A percentile compares a stretch with the other conserved stretches of the same genome.
Conservation (phyloP, 2,113 vertebrate species). For the Caranx melampygus region DNA sequence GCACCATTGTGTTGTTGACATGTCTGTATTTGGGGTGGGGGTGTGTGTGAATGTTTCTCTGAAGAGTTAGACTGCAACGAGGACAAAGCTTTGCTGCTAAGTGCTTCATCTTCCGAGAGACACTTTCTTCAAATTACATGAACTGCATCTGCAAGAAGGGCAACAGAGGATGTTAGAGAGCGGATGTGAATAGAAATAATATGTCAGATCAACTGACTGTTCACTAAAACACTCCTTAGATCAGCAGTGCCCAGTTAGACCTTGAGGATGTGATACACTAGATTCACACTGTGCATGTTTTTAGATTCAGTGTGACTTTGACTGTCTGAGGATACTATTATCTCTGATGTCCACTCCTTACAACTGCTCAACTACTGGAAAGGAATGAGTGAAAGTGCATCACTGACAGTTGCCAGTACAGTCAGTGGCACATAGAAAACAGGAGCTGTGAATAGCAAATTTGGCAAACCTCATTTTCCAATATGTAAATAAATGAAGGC, state of each 20-base stretch:
- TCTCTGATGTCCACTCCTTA: not conserved
- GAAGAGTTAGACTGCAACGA: constrained; percentile 89
- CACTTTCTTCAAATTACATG: constrained; percentile 93
- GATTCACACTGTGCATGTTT: not conserved
- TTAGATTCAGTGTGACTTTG: not conserved
- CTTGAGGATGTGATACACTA: not conserved
- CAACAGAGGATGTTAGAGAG: constrained; percentile 18
- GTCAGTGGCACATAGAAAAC: not conserved
- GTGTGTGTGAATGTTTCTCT: constrained; percentile 79
- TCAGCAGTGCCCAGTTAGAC: not conserved
- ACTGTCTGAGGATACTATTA: not conserved
- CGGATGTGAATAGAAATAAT: not conserved
- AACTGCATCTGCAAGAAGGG: constrained; percentile 92
- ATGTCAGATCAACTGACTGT: not conserved
- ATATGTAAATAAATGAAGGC: no score
- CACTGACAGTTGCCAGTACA: not conserved
- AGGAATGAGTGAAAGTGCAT: not conserved
- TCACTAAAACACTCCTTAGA: constrained; percentile 1
- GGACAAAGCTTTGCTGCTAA: constrained; percentile 88
- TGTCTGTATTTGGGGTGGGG: constrained; percentile 76
- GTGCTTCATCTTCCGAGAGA: constrained; percentile 86
- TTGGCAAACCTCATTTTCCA: not conserved
- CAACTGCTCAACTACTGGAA: not conserved
- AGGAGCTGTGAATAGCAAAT: not conserved
- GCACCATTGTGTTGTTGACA: constrained; percentile 79